Conservation (phyloP, 2,888 invertebrate species). For the Mesopsocus fuscifrons region DNA sequence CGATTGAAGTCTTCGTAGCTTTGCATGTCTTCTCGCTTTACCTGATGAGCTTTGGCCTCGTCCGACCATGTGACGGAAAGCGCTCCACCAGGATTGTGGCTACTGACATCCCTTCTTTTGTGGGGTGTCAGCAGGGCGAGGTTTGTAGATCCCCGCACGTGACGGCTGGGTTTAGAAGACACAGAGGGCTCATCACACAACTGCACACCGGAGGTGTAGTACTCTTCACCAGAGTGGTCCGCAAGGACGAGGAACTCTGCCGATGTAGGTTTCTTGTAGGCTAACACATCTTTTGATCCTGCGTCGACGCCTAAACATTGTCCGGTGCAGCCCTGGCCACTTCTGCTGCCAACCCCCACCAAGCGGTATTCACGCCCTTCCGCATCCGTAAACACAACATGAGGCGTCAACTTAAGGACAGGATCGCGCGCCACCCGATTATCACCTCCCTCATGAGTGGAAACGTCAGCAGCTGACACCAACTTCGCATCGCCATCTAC, state of each 20-base stretch:
- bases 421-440: background rate
- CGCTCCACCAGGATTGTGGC: too few species aligned
- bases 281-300: background rate
- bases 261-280: background rate
- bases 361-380: background rate
- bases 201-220: background rate
- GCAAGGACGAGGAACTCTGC: background rate
- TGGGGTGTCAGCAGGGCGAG: too few species aligned
- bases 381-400: background rate
- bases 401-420: background rate
- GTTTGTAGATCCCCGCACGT: too few species aligned
- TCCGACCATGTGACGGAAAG: too few species aligned
- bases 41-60: too few species aligned
- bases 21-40: too few species aligned
- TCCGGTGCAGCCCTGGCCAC: too few species aligned
- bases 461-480: background rate
- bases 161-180: too few species aligned
- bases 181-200: too few species aligned
- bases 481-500: background rate
- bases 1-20: too few species aligned
- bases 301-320: background rate
- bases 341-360: background rate
- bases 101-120: too few species aligned
- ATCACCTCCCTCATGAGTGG: background rate
- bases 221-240: background rate